A percentile compares a stretch with the other conserved stretches of the same genome.
phyloP scores from a whole-genome alignment of 2,888 invertebrate genomes.

The Chymomyza amoena region DNA sequence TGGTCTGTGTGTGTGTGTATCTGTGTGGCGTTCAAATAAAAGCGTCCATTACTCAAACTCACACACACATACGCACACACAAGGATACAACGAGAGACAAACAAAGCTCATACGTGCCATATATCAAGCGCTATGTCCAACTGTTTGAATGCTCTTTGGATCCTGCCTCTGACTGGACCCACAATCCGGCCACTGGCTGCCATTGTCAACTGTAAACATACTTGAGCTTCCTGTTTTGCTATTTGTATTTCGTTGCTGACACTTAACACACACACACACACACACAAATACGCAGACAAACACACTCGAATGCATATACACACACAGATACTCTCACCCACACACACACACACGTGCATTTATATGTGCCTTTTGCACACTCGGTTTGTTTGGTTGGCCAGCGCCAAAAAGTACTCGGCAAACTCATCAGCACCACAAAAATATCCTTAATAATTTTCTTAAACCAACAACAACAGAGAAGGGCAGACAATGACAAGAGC shows the following conservation, averaged over 20 bases:
- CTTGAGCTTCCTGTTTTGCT: slow-evolving; percentile 70
- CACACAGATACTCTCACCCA: slow-evolving; percentile 31
- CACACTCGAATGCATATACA: slow-evolving; percentile 1
- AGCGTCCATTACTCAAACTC: slow-evolving; percentile 71
- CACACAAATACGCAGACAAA: slow-evolving; percentile 19
- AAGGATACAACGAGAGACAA: slow-evolving; percentile 35
- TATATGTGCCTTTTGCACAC: slow-evolving; percentile 7
- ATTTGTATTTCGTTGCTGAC: slow-evolving; percentile 53
- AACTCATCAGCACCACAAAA: slow-evolving; percentile 76
- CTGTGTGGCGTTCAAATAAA: slow-evolving; percentile 62
- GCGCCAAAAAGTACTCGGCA: slow-evolving; percentile 63
- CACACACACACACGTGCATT: slow-evolving; percentile 34
- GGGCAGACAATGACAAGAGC: slow-evolving; percentile 14
- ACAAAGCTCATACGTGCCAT: slow-evolving; percentile 56
- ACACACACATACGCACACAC: slow-evolving; percentile 29
- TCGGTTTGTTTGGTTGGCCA: slow-evolving; percentile 28
- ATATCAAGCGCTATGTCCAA: neutral
- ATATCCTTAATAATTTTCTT: slow-evolving; percentile 76
- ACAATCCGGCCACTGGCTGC: slow-evolving; percentile 36
- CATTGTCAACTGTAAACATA: slow-evolving; percentile 73
- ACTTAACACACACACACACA: slow-evolving; percentile 21
- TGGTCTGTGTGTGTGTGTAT: slow-evolving; percentile 25
- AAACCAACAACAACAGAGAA: slow-evolving; percentile 73
- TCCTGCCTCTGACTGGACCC: slow-evolving; percentile 8
- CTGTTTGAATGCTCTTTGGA: slow-evolving; percentile 19